phyloP scores from a whole-genome alignment of 1,140 invertebrate genomes.

The Diploscapter pachys region DNA sequence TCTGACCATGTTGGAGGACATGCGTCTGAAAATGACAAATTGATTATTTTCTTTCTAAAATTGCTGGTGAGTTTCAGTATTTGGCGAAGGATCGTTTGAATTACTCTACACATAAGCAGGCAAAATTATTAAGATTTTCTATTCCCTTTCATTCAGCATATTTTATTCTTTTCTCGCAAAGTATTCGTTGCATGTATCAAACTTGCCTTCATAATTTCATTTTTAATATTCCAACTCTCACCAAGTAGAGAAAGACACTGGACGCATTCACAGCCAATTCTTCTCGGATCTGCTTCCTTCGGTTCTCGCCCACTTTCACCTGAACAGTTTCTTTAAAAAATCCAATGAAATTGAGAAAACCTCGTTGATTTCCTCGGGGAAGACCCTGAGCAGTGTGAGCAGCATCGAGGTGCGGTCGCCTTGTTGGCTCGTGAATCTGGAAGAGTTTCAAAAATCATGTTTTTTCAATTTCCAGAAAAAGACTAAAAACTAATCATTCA shows the following conservation, averaged over 20 bases:
- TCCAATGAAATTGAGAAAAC: slow-evolving; percentile 58
- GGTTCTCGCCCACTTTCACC: slow-evolving; percentile 74
- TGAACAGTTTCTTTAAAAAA: too few relatives aligned
- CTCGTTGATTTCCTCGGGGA: slow-evolving; percentile 28
- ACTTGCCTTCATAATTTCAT: too few relatives aligned
- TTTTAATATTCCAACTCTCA: slow-evolving; percentile 53
- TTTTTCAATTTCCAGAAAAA: too few relatives aligned
- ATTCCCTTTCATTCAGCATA: neutral
- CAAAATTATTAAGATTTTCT: neutral
- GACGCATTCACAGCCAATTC: slow-evolving; percentile 67
- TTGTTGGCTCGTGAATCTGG: slow-evolving; percentile 20
- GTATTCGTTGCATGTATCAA: too few relatives aligned
- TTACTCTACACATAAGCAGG: too few relatives aligned
- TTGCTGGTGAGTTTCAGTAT: too few relatives aligned
- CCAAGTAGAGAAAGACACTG: slow-evolving; percentile 71
- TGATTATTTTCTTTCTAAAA: neutral
- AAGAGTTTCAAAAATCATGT: slow-evolving; percentile 35
- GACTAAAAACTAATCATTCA: too few relatives aligned
- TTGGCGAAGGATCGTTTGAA: too few relatives aligned
- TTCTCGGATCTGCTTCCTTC: slow-evolving; percentile 75
- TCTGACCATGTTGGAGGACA: slow-evolving; percentile 16
- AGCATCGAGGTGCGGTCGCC: slow-evolving; percentile 33
- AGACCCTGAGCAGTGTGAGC: slow-evolving; percentile 25
- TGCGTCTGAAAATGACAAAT: slow-evolving; percentile 4
- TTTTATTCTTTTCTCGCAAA: neutral